A percentile compares a stretch with the other conserved stretches of the same genome.
phyloP scores from a whole-genome alignment of 2,888 invertebrate genomes.

The Cryptocephalus moraei region DNA sequence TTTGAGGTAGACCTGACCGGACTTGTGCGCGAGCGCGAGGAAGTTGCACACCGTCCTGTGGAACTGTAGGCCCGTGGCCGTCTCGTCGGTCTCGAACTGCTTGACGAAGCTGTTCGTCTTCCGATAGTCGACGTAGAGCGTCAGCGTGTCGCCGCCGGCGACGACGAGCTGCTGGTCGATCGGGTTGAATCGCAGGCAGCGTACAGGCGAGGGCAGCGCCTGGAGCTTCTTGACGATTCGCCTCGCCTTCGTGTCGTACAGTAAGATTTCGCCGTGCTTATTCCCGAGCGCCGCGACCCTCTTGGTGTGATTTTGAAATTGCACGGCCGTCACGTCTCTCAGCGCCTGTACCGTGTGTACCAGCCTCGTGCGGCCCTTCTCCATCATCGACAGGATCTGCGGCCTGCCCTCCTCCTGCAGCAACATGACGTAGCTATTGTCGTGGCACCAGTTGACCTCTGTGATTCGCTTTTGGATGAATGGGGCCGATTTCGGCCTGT shows the following conservation, averaged over 20 bases:
- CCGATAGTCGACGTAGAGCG: slow-evolving; percentile 11
- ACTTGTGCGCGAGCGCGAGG: slow-evolving; percentile 22
- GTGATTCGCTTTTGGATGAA: slow-evolving; percentile 11
- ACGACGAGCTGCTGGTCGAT: slow-evolving; percentile 24
- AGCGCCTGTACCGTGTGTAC: slow-evolving; percentile 27
- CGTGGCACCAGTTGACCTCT: slow-evolving; percentile 29
- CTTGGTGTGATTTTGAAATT: slow-evolving; percentile 29
- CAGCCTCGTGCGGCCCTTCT: slow-evolving; percentile 20
- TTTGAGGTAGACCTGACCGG: slow-evolving; percentile 24
- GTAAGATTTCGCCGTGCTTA: slow-evolving; percentile 22
- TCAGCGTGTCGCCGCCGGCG: slow-evolving; percentile 13
- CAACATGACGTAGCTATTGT: slow-evolving; percentile 28
- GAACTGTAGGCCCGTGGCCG: slow-evolving; percentile 14
- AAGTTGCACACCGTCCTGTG: slow-evolving; percentile 21
- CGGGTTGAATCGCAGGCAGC: slow-evolving; percentile 23
- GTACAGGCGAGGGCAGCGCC: slow-evolving; percentile 17
- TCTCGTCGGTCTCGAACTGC: slow-evolving; percentile 10
- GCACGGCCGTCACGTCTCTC: slow-evolving; percentile 19
- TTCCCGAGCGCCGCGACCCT: slow-evolving; percentile 27
- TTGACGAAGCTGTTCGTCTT: slow-evolving; percentile 11
- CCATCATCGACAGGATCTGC: slow-evolving; percentile 27
- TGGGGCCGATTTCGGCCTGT: slow-evolving; percentile 12
- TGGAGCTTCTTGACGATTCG: slow-evolving; percentile 20
- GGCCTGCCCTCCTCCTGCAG: slow-evolving; percentile 24
- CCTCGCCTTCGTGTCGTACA: slow-evolving; percentile 31